phyloP scores from a whole-genome alignment of 2,113 vertebrate genomes.

The Nothobranchius kuhntae region DNA sequence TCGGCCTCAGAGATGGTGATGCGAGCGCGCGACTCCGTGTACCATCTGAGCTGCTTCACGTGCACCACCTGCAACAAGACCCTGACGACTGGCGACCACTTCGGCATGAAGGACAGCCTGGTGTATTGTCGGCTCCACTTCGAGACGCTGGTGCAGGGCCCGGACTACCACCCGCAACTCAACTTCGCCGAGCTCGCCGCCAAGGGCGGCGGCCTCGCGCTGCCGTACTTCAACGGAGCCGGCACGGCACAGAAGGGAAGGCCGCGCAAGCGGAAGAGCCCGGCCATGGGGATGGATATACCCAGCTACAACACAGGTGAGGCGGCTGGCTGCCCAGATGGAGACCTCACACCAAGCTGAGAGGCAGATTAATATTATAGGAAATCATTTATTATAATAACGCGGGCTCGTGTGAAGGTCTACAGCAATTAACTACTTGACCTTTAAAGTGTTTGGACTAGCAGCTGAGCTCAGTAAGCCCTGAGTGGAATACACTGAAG shows the following conservation, averaged over 20 bases:
- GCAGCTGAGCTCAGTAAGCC: neutral
- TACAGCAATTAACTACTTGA: neutral
- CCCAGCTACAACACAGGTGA: constrained; percentile 95
- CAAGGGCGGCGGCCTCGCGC: constrained; percentile 87
- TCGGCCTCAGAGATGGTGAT: constrained; percentile 99
- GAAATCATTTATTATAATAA: neutral
- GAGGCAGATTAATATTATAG: too few species aligned
- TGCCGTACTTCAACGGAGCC: constrained; percentile 97
- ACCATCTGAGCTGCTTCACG: constrained; percentile 98
- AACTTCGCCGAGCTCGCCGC: constrained; percentile 97
- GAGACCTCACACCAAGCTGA: neutral
- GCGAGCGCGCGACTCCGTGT: constrained; percentile 98
- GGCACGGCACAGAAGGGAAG: constrained; percentile 96
- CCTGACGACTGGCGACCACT: constrained; percentile 96
- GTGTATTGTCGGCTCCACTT: constrained; percentile 98
- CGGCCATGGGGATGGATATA: constrained; percentile 94
- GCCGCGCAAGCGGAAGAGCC: constrained; percentile 95
- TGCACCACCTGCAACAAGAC: constrained; percentile 99
- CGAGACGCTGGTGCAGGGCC: constrained; percentile 92
- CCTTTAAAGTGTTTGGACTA: neutral
- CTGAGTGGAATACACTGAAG: neutral
- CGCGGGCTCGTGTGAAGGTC: neutral
- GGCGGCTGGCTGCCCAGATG: constrained; percentile 26
- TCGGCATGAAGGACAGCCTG: constrained; percentile 98
- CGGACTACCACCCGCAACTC: constrained; percentile 90